These are phyloP conservation scores for Dendrolimus kikuchii DNA, from an alignment of 1,140 invertebrate species.

Conservation along the genomic window DNA sequence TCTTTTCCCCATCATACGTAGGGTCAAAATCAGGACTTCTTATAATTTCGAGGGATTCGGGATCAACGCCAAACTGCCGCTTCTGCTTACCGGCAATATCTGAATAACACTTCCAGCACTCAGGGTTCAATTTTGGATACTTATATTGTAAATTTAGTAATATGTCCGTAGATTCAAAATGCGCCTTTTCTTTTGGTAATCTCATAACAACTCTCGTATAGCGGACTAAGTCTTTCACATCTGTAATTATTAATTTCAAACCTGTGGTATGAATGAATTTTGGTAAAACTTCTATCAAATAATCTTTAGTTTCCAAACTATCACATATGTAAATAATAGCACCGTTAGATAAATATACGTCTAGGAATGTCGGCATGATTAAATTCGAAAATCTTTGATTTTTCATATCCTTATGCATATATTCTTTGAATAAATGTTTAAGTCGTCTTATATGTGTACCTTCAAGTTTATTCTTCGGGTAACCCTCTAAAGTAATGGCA, in stretches of 20 bases:
- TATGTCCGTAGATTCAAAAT: conserved; percentile 44
- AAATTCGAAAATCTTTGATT: conserved; percentile 41
- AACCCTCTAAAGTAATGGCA: conserved; percentile 49
- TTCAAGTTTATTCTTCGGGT: conserved; percentile 54
- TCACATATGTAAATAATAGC: conserved; percentile 62
- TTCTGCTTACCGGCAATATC: conserved; percentile 56
- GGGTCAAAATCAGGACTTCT: conserved; percentile 44
- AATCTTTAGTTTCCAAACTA: conserved; percentile 59
- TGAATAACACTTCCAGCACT: conserved; percentile 59
- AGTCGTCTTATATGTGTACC: conserved; percentile 47
- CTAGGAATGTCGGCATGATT: conserved; percentile 55
- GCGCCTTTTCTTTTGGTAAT: conserved; percentile 40
- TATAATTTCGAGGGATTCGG: conserved; percentile 46
- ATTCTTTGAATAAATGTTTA: conserved; percentile 54
- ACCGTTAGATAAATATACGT: conserved; percentile 55
- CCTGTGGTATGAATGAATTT: conserved; percentile 51
- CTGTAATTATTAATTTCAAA: conserved; percentile 45
- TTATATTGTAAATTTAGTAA: conserved; percentile 30
- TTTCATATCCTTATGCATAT: conserved; percentile 53
- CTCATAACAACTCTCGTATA: conserved; percentile 54
- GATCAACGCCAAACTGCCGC: conserved; percentile 54
- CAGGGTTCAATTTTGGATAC: conserved; percentile 44
- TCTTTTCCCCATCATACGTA: conserved; percentile 33
- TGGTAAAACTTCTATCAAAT: conserved; percentile 44
- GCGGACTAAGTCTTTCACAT: conserved; percentile 44